Base-by-base conservation (phyloP, 2,113 vertebrate species). In the Helogale parvula region DNA sequence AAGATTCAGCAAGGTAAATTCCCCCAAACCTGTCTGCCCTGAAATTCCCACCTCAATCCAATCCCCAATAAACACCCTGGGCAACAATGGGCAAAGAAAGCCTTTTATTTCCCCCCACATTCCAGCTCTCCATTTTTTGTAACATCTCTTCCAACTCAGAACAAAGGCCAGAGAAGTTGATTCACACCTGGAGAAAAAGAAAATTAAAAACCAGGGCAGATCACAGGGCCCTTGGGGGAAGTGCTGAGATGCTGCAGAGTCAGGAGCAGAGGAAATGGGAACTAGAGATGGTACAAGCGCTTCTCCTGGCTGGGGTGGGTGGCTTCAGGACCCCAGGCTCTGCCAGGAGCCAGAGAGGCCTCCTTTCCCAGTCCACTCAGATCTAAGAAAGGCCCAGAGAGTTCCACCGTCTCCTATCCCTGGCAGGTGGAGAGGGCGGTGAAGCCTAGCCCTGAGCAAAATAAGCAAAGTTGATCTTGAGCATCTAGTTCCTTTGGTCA, bases 21-120 rank as follows among this genome's bases (percentile, higher is more conserved):
- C 7, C 63, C 7, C 74, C 21, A 69, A 86, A 79, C 80, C 60
- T 69, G 14, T 68, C 57, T 72, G 80, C 66, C 71, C 45, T 93
- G 80, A 84, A 96, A 93, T 76, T 52, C 45, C 38, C 68, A 93
- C 27, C 71, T 93, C 63, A 93, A 65, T 47, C 54, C 69, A 96
- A 57, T n/a, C 69, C 72, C 68, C 71, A 96, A 17, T 87, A 84
- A 97, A 91, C 85, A 96, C 71, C 84, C 90, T 38, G 76, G 54
- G 71, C 88, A 72, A 91, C 65, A 68, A 1, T 89, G 57, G 71
- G 76, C 52, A 80, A 91, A 93, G 91, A 85, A 91, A 86, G 50
- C 33, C 84, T 95, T 97, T 97, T 98, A 98, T 98, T 97, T 91
- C 13, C 65, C 33, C 52, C 91, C 79, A 87, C 60, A 95, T 84